Conservation (phyloP, 2,888 invertebrate species). For the Druceiella hillmani region DNA sequence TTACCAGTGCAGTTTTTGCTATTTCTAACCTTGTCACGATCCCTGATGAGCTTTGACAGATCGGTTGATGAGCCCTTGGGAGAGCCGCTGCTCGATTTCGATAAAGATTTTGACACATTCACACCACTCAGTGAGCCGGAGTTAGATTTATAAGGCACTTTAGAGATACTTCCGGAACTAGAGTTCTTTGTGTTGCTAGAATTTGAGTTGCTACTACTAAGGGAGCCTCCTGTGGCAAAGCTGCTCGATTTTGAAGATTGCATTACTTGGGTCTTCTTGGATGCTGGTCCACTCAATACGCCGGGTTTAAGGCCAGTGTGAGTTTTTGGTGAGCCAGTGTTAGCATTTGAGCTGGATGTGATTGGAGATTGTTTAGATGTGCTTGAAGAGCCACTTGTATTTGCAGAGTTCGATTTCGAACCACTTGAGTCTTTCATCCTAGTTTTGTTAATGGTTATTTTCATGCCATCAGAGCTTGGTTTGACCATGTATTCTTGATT, state of each 20-base stretch:
- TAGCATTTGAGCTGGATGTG: slow-evolving; percentile 32
- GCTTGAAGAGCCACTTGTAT: slow-evolving; percentile 35
- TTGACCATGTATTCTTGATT: slow-evolving; percentile 87
- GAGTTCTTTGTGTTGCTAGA: slow-evolving; percentile 27
- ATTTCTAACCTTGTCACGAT: slow-evolving; percentile 55
- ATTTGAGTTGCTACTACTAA: slow-evolving; percentile 35
- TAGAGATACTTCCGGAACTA: slow-evolving; percentile 32
- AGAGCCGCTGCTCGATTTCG: slow-evolving; percentile 52
- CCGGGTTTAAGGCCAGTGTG: slow-evolving; percentile 82
- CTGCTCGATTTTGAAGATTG: slow-evolving; percentile 47
- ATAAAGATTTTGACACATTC: slow-evolving; percentile 42
- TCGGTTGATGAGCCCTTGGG: slow-evolving; percentile 58
- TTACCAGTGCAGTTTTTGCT: slow-evolving; percentile 53
- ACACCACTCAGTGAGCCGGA: slow-evolving; percentile 34
- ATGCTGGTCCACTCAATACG: slow-evolving; percentile 81
- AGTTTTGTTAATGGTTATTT: slow-evolving; percentile 88
- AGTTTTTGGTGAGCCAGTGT: slow-evolving; percentile 66
- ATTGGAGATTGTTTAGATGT: slow-evolving; percentile 39
- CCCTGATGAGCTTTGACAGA: slow-evolving; percentile 50
- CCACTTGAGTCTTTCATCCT: slow-evolving; percentile 64
- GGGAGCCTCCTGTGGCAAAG: slow-evolving; percentile 37
- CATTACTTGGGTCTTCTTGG: slow-evolving; percentile 68
- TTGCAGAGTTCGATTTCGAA: slow-evolving; percentile 38
- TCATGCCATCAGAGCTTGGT: slow-evolving; percentile 83
- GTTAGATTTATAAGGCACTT: slow-evolving; percentile 46